Base-by-base conservation (phyloP, 2,888 invertebrate genomes). In the Sinhomidia bicolor region DNA sequence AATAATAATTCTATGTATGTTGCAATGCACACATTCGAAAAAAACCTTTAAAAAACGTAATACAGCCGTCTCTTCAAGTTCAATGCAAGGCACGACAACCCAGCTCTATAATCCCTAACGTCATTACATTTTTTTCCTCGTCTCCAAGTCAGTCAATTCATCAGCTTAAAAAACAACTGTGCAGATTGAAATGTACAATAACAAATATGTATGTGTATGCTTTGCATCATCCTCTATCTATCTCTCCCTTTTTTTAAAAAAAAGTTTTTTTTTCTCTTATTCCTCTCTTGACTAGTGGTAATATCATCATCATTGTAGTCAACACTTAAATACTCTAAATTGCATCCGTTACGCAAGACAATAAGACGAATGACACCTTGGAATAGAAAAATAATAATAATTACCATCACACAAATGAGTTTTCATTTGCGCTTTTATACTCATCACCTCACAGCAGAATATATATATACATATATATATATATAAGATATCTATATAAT, bases 81-180 rank as follows among this genome's bases (percentile, higher is more conserved):
- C 71, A 85, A 74, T 47, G 47, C 60, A 79, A 32, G 65, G n/a
- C n/a, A n/a, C n/a, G n/a, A n/a, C n/a, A n/a, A n/a, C n/a, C n/a
- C n/a, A n/a, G n/a, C n/a, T n/a, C n/a, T n/a, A 76, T 79, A 80
- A 68, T 85, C 85, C 71, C 57, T 65, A 78, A 17, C 85, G 54
- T 85, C 85, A 74, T 84, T n/a, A 71, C 65, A 47, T 71, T n/a
- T n/a, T n/a, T n/a, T n/a, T n/a, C n/a, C n/a, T n/a, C n/a, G 36
- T 54, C 54, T 51, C 36, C 47, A 41, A 54, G 83, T 74, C 71
- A 76, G 62, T 76, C 65, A 68, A 54, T 68, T 54, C 68, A 44
- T 86, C 86, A 80, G 62, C 78, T 47, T 23, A 17, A 44, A 47
- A 17, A 60, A 74, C 51, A 57, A 62, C 36, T 9, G 32, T 14